Evolutionary conservation across 2,888 invertebrate species (phyloP), one percentile per base, ranked within the genome.

Genomic region (Sinotaia quadrata): DNA sequence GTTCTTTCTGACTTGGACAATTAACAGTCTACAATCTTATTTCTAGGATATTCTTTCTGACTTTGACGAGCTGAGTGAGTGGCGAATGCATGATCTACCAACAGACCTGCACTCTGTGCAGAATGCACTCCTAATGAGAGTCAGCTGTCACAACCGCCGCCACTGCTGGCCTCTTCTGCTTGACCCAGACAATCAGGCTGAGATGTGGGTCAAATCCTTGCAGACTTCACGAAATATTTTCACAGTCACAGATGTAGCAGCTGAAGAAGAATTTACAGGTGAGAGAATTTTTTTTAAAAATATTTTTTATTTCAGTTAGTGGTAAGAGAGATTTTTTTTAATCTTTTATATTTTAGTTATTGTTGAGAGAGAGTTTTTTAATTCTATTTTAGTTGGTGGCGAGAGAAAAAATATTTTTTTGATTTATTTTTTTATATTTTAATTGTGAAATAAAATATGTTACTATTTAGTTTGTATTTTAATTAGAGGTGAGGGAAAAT

Each of bases 161-260:
- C 78, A 83, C 70, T 83, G 82, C 74, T 87, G 87, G 86, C 86
- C 87, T 1, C 74, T 87, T 34, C 77, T 87, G 34, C 79, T 86
- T 54, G 87, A 87, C 70, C 87, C 87, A 4, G 86, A 87, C 63
- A 79, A 83, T 67, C 84, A 85, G 75, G 86, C 85, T 2, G 84
- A 85, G 74, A 74, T 77, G 67, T 87, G 87, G 87, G 83, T 87
- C 41, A 81, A 78, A 54, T 74, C 82, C 5, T 62, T 86, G 66
- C 85, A 85, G 76, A 75, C 68, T 10, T 81, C 81, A 59, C 68
- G 61, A 24, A 82, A 82, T 63, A 71, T 82, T 56, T 84, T 84
- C 76, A 77, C 75, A 7, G 81, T 81, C 65, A 76, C 71, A 41
- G 81, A 84, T 67, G 77, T 82, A 2, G 67, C 74, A 21, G 77